A percentile compares a stretch with the other conserved stretches of the same genome.
Conservation (phyloP, 2,797 vertebrate genomes). For the Mus caroli region DNA sequence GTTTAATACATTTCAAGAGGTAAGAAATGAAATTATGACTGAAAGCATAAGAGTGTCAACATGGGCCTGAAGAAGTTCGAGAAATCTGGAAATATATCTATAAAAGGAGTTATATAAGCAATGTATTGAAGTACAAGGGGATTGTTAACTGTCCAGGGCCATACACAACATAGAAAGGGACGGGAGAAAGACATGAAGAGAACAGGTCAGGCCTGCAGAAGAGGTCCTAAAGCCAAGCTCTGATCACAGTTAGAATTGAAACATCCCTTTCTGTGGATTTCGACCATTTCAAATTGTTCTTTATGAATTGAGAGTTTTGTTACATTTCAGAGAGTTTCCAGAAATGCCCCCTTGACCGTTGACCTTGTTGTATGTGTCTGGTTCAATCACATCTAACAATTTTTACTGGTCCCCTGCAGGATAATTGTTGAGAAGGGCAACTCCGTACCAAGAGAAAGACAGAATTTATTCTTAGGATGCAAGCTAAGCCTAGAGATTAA, state of each 20-base stretch:
- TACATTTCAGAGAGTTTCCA: background rate
- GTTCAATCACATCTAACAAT: conserved; percentile 34
- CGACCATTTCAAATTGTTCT: background rate
- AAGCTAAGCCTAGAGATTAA: conserved; percentile 82
- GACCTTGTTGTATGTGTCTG: conserved; percentile 27
- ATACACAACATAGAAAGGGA: background rate
- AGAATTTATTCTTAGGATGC: conserved; percentile 75
- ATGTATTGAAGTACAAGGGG: conserved; percentile 1
- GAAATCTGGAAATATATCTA: background rate
- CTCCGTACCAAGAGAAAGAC: conserved; percentile 63
- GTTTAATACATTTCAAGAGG: conserved; percentile 51
- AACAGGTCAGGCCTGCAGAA: background rate
- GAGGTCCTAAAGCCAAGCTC: background rate
- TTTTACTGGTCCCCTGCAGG: conserved; percentile 39
- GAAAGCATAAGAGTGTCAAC: conserved; percentile 7
- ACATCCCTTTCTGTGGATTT: background rate
- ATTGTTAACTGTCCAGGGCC: background rate
- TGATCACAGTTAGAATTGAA: conserved; percentile 19
- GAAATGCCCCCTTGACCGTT: background rate
- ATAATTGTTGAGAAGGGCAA: conserved; percentile 63
- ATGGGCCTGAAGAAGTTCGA: background rate
- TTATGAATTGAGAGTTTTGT: conserved; percentile 7
- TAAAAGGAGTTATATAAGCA: background rate
- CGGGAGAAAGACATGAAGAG: no score
- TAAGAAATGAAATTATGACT: background rate